A percentile compares a stretch with the other conserved stretches of the same genome.
Evolutionary conservation across 2,888 invertebrate species (phyloP).

Genomic region (Polyommatus iphigenia): DNA sequence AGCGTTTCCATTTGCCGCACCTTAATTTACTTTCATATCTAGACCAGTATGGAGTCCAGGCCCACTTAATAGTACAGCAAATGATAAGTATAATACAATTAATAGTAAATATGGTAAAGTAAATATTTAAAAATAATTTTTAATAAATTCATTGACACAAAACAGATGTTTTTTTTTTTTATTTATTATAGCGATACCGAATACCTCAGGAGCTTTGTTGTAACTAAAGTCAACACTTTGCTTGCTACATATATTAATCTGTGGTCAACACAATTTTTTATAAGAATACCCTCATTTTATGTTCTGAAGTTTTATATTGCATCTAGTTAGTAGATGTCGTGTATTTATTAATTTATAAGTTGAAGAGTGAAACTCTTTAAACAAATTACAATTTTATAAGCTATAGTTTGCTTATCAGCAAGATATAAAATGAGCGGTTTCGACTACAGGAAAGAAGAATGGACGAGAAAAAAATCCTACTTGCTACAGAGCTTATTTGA

Average conservation of each 20-base stretch:
- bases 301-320: background rate
- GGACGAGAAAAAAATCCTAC: slow-evolving; percentile 34
- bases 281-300: slow-evolving; percentile 4
- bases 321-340: background rate
- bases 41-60: slow-evolving; percentile 32
- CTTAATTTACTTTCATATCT: slow-evolving; percentile 33
- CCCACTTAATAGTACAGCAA: background rate
- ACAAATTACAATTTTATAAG: background rate
- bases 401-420: background rate
- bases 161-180: background rate
- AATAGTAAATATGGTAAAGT: background rate
- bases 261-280: background rate
- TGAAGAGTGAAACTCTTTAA: background rate
- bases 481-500: slow-evolving; percentile 37
- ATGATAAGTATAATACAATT: background rate
- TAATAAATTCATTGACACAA: background rate
- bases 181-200: too few species aligned
- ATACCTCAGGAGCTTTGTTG: too few species aligned
- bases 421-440: slow-evolving; percentile 32
- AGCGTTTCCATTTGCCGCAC: slow-evolving; percentile 55
- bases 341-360: background rate
- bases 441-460: slow-evolving; percentile 31
- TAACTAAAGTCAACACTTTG: too few species aligned
- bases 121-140: background rate
- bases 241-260: too few species aligned